Conservation (phyloP, 2,797 vertebrate species). For the Phataginus tricuspis region DNA sequence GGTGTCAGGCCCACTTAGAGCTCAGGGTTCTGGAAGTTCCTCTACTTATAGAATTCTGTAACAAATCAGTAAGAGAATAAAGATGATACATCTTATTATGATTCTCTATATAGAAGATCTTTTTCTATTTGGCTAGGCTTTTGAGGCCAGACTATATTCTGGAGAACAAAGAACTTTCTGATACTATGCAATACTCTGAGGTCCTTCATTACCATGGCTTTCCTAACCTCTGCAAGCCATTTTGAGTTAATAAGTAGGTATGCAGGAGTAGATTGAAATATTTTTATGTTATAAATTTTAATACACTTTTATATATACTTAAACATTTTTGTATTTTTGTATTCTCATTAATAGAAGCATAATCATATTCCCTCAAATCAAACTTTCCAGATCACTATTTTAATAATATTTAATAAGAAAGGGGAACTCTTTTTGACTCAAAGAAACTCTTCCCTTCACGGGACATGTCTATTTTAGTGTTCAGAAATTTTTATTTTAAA, state of each 20-base stretch:
- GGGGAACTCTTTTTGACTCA: neutral
- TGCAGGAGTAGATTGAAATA: neutral
- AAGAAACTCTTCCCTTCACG: neutral
- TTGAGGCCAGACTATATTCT: neutral
- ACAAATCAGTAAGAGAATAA: fast-evolving
- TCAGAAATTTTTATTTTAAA: neutral
- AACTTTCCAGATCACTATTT: neutral
- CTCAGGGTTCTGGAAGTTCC: neutral
- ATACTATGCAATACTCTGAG: neutral
- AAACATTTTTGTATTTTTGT: no score
- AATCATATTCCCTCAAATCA: neutral
- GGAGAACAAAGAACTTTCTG: neutral
- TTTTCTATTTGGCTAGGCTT: neutral
- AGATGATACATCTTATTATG: neutral
- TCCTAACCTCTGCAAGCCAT: neutral
- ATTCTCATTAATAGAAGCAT: neutral
- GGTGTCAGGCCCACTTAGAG: neutral
- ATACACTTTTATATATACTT: no score
- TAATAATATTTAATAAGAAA: neutral
- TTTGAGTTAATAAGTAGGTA: neutral
- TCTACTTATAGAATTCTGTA: neutral
- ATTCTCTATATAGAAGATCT: neutral
- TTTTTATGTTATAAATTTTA: neutral
- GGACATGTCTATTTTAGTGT: neutral
- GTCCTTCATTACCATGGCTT: neutral